Base-by-base conservation (phyloP, 2,113 vertebrate genomes). In the Leucoraja erinaceus region DNA sequence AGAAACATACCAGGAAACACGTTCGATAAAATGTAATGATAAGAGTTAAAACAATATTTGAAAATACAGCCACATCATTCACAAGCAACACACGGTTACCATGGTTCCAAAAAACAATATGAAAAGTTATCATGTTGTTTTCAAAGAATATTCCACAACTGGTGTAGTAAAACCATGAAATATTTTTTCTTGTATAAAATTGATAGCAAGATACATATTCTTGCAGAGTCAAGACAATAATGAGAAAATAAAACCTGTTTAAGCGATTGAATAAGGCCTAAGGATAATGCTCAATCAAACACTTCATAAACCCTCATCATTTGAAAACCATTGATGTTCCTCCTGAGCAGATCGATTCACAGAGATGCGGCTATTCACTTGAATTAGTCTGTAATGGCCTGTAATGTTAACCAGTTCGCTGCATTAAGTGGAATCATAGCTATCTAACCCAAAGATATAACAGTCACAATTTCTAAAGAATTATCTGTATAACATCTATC, bases 321-420 rank as follows among this genome's bases (percentile, higher is more conserved):
- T 68, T 91, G 38, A 70, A 72, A 91, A 72, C 33, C 72, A 91
- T 54, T 11, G 90, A 91, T 74, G 38, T 72, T 91, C 90, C 90
- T 91, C 66, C 12, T 31, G 66, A 54, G 25, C 22, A 6, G 20
- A 74, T 91, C 11, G 68, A 91, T 91, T 91, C 63, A 28, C 33
- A 72, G 33, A 68, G 20, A 28, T 70, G 38, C 90, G 54, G 90
- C 90, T 68, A 91, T 72, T 91, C n/a, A 91, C 90, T 91, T 74
- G 7, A 91, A 74, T 91, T 70, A 91, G 47, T 91, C 68, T 54
- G 70, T 25, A 88, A 88, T 66, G 33, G 12, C 28, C 59, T 88
- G 83, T 28, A 63, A 47, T 68, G 59, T 91, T 91, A 91, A 91
- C 33, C 33, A 91, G 38, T 28, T 91, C 9, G 2, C 68, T 72